A percentile compares a stretch with the other conserved stretches of the same genome.
These are phyloP conservation scores for Gastracanthus pulcherrimus DNA, from an alignment of 2,888 invertebrate species.

Conservation along the genomic window DNA sequence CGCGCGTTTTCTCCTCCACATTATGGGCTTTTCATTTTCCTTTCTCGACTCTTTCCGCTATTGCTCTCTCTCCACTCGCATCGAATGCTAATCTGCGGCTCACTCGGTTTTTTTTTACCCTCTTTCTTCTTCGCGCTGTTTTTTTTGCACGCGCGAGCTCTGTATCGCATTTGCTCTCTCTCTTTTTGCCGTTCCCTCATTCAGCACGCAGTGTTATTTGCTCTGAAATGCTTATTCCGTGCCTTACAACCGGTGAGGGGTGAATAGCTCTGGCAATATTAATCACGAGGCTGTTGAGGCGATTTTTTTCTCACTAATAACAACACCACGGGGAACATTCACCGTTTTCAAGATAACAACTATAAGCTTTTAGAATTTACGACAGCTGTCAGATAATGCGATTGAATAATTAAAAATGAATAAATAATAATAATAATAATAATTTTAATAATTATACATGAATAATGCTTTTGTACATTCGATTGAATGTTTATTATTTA, in stretches of 20 bases:
- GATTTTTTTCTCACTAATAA: not conserved
- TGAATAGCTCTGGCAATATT: not conserved
- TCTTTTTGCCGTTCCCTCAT: not conserved
- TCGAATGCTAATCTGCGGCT: conserved; percentile 38
- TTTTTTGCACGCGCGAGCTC: not conserved
- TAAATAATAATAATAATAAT: no score
- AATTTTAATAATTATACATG: no score
- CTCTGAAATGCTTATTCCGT: not conserved
- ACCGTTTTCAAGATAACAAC: not conserved
- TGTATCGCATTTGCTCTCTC: not conserved
- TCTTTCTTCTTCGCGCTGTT: not conserved
- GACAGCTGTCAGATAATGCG: no score
- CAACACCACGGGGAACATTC: not conserved
- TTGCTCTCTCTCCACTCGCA: not conserved
- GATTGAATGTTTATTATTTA: no score
- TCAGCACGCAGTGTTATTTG: not conserved
- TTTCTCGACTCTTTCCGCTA: not conserved
- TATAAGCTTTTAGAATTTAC: no score
- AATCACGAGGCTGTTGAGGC: not conserved
- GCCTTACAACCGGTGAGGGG: not conserved
- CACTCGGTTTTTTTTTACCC: not conserved
- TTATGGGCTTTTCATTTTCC: conserved; percentile 44
- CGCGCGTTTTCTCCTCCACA: not conserved
- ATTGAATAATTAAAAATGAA: no score
- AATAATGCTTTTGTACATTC: no score